A percentile compares a stretch with the other conserved stretches of the same genome.
phyloP scores from a whole-genome alignment of 92 coral and sea anemone genomes.

The Zoanthus sansibaricus region DNA sequence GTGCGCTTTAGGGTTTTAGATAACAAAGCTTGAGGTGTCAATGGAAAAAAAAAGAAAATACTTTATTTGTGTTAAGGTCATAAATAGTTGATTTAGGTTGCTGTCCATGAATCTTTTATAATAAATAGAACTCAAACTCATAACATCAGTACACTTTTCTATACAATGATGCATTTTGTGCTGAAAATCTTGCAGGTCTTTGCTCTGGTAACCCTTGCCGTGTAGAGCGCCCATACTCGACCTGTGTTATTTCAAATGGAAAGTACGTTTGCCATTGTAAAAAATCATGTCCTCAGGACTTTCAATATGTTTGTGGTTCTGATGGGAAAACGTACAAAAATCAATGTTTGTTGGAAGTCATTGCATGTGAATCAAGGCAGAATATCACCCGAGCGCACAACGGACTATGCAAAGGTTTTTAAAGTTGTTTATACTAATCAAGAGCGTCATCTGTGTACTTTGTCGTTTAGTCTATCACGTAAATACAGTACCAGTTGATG shows the following conservation, averaged over 20 bases:
- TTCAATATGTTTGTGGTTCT: conserved; percentile 23
- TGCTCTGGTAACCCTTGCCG: conserved; percentile 6
- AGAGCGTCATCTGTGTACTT: too few relatives aligned
- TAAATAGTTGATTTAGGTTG: background rate
- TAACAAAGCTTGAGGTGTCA: background rate
- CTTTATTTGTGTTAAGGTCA: background rate
- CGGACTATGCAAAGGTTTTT: conserved; percentile 9
- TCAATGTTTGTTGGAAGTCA: conserved; percentile 15
- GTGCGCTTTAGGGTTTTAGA: background rate
- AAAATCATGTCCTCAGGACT: background rate
- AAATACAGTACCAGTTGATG: too few relatives aligned
- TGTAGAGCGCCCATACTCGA: conserved; percentile 23
- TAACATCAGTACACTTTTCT: background rate
- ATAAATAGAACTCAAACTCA: background rate
- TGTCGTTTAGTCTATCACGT: too few relatives aligned
- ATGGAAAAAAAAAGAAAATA: too few relatives aligned
- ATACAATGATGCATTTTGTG: background rate
- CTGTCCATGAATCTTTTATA: background rate
- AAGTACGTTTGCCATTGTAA: background rate
- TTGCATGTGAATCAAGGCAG: conserved; percentile 12
- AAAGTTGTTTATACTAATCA: background rate
- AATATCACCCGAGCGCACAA: background rate
- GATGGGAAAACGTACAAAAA: conserved; percentile 27
- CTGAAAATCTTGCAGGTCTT: background rate
- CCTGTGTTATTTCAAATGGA: conserved; percentile 9